Conservation (phyloP, 2,113 vertebrate species). For the Neoarius graeffei region DNA sequence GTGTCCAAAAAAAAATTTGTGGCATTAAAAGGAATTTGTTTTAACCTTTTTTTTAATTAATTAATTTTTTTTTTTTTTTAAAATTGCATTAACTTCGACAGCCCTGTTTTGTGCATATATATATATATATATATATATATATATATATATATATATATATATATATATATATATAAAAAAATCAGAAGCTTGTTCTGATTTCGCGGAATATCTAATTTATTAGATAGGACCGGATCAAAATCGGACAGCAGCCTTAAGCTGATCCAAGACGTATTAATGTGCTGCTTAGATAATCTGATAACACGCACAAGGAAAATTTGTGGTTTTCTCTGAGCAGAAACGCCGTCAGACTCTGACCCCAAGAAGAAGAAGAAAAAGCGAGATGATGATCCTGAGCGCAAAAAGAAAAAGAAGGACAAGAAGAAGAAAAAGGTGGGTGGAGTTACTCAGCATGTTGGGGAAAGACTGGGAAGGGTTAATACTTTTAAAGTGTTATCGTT, state of each 20-base stretch:
- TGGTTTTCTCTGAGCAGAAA: constrained; percentile 74
- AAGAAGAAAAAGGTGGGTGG: constrained; percentile 93
- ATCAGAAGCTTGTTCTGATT: not conserved
- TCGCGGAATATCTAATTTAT: not conserved
- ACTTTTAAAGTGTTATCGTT: too few relatives aligned
- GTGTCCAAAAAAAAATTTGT: too few relatives aligned
- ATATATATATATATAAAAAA: too few relatives aligned
- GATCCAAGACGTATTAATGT: not conserved
- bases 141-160: too few relatives aligned
- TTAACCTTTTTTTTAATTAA: too few relatives aligned
- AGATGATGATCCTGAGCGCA: constrained; percentile 93
- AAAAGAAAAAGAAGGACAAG: constrained; percentile 98
- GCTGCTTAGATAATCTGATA: not conserved
- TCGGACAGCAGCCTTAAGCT: not conserved
- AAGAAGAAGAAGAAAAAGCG: constrained; percentile 99
- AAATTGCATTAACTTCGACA: too few relatives aligned
- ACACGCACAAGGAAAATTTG: not conserved
- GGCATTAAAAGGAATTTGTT: too few relatives aligned
- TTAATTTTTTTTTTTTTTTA: too few relatives aligned
- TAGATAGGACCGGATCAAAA: not conserved
- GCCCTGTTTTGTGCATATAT: too few relatives aligned
- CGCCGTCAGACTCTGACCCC: constrained; percentile 94
- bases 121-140: too few relatives aligned
- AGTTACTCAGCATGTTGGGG: not conserved
- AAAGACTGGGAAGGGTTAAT: not conserved